These are phyloP conservation scores for Heliconius melpomene DNA, from an alignment of 1,140 invertebrate genomes.

Conservation along the genomic window DNA sequence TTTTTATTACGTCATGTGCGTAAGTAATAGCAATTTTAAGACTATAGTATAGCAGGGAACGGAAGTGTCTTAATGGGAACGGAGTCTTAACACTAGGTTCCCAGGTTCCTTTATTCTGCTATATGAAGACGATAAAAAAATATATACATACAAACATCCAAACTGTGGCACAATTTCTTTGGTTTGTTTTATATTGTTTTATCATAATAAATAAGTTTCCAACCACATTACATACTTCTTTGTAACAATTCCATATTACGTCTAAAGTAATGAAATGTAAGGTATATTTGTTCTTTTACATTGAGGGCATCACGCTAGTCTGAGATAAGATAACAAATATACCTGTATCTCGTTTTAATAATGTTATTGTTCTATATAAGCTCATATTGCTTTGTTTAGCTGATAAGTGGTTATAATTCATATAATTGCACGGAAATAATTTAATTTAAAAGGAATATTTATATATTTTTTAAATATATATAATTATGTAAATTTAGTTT, in stretches of 20 bases:
- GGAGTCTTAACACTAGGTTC: too few species aligned
- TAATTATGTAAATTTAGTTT: neutral
- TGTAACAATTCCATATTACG: neutral
- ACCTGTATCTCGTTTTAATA: conserved; percentile 19
- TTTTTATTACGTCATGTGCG: neutral
- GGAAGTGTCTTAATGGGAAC: too few species aligned
- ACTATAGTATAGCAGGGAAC: too few species aligned
- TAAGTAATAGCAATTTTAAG: neutral
- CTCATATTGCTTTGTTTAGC: conserved; percentile 9
- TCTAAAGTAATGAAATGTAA: neutral
- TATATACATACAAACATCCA: neutral
- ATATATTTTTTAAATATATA: too few species aligned
- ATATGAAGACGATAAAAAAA: too few species aligned
- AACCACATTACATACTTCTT: neutral
- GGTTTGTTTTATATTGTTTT: neutral
- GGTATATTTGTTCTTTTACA: conserved; percentile 4
- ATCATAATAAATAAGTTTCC: neutral
- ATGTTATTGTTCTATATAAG: conserved; percentile 21
- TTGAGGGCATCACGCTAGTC: conserved; percentile 21
- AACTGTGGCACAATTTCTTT: neutral
- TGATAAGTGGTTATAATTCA: neutral
- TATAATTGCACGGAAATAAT: neutral
- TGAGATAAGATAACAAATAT: conserved; percentile 23
- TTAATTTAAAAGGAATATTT: too few species aligned
- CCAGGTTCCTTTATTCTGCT: too few species aligned